These are phyloP conservation scores for Trichopoda pennipes DNA, from an alignment of 2,888 invertebrate genomes.

Conservation along the genomic window DNA sequence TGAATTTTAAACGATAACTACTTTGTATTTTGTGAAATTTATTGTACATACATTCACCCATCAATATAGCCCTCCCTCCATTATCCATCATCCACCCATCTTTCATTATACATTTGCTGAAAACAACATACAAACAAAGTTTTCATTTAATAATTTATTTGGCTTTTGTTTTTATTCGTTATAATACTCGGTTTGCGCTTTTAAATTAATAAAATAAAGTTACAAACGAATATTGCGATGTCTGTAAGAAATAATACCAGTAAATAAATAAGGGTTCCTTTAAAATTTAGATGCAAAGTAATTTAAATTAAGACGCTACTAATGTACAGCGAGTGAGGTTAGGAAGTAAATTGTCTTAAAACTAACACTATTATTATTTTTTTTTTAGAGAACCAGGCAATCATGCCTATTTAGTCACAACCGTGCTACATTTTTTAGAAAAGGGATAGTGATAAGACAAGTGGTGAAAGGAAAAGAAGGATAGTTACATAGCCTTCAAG, in stretches of 20 bases:
- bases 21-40: slow-evolving; percentile 29
- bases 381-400: no score
- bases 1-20: slow-evolving; percentile 35
- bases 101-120: background rate
- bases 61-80: background rate
- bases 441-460: no score
- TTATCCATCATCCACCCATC: background rate
- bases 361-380: no score
- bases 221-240: slow-evolving; percentile 20
- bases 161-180: slow-evolving; percentile 25
- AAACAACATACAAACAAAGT: slow-evolving; percentile 1
- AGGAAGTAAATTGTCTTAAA: no score
- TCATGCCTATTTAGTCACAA: no score
- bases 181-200: slow-evolving; percentile 6
- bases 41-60: slow-evolving; percentile 19
- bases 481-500: no score
- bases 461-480: no score
- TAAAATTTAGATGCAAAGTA: no score
- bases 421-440: no score
- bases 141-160: slow-evolving; percentile 38
- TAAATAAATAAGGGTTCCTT: background rate
- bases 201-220: slow-evolving; percentile 46
- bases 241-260: slow-evolving; percentile 37
- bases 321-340: no score
- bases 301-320: no score